Conservation (phyloP, 2,797 vertebrate species). For the Xerus rutilus region DNA sequence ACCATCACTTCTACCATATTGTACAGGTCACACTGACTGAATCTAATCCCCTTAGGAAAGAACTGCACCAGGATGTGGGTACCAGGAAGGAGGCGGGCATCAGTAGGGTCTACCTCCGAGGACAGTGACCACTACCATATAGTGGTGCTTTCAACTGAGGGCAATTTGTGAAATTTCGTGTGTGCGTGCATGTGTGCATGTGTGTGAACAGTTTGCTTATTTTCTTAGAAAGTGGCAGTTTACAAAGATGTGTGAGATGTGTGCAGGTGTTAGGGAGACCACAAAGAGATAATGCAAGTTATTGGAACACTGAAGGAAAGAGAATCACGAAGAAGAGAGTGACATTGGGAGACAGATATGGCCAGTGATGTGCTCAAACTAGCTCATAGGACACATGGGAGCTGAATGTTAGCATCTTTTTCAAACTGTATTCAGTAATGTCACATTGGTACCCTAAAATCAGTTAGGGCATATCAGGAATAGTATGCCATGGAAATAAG, state of each 20-base stretch:
- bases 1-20: not conserved
- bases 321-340: not conserved
- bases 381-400: not conserved
- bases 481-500: not conserved
- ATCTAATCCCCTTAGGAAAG: not conserved
- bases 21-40: not conserved
- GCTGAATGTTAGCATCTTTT: not conserved
- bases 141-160: not conserved
- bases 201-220: not conserved
- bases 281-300: not conserved
- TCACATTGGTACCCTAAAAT: not conserved
- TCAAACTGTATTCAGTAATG: not conserved
- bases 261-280: not conserved
- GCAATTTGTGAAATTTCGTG: not conserved
- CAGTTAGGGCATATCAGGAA: not conserved
- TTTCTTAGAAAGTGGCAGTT: constrained; percentile 53
- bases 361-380: not conserved
- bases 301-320: not conserved
- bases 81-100: not conserved
- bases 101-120: not conserved
- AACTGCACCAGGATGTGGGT: not conserved
- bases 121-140: not conserved
- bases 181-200: not conserved
- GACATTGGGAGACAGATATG: not conserved
- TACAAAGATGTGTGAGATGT: not conserved